Conservation (phyloP, 35 echinoderm and acorn worm genomes). For the Stichopus chloronotus region DNA sequence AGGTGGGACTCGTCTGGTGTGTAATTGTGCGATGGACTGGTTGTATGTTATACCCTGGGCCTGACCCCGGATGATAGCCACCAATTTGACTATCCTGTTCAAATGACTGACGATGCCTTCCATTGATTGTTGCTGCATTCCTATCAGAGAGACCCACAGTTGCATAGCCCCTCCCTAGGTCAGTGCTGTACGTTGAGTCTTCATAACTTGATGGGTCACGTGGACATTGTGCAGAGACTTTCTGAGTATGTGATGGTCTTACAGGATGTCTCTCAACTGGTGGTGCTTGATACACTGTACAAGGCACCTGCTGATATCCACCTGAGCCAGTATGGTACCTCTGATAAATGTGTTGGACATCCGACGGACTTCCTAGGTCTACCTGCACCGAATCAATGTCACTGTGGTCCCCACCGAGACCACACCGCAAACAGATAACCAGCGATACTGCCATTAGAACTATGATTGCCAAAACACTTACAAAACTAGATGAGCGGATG, state of each 20-base stretch:
- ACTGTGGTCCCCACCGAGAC: conserved; percentile 5
- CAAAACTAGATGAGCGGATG: conserved; percentile 5
- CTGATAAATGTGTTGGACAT: not conserved
- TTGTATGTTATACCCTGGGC: not conserved
- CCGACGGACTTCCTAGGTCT: not conserved
- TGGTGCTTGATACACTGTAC: not conserved
- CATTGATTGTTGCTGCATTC: not conserved
- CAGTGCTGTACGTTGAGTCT: not conserved
- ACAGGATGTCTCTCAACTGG: not conserved
- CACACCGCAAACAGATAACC: not conserved
- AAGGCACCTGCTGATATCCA: conserved; percentile 9
- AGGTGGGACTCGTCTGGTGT: not conserved
- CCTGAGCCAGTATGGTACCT: not conserved
- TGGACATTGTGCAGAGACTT: not conserved
- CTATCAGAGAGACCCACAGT: not conserved
- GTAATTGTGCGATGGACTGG: not conserved
- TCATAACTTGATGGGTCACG: not conserved
- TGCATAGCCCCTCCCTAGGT: not conserved
- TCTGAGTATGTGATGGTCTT: not conserved
- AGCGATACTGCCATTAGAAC: conserved; percentile 12
- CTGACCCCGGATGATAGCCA: conserved; percentile 3
- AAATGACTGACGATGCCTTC: not conserved
- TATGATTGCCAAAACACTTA: conserved; percentile 5
- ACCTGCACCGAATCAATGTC: not conserved
- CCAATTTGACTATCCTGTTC: not conserved